A percentile compares a stretch with the other conserved stretches of the same genome.
phyloP scores from a whole-genome alignment of 2,797 vertebrate species.

The Thunnus albacares region DNA sequence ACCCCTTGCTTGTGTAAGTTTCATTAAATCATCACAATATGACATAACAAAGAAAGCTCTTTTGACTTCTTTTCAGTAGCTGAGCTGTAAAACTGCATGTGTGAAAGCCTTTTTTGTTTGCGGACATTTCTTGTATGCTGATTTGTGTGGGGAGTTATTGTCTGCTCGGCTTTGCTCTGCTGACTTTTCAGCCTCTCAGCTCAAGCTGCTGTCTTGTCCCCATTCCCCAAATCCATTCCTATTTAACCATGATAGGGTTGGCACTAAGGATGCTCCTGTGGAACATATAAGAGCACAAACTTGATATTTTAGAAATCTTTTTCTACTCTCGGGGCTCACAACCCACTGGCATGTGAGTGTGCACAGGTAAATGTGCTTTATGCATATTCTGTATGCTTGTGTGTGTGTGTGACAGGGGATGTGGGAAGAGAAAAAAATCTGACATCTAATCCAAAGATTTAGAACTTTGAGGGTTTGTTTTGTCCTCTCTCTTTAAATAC shows the following conservation, averaged over 20 bases:
- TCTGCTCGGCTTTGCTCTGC: constrained; percentile 52
- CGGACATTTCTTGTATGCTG: constrained; percentile 46
- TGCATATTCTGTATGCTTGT: not conserved
- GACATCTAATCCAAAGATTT: too few relatives aligned
- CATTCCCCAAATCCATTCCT: constrained; percentile 28
- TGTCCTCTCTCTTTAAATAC: not conserved
- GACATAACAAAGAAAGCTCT: constrained; percentile 44
- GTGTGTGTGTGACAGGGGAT: constrained; percentile 6
- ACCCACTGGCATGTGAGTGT: not conserved
- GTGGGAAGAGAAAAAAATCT: not conserved
- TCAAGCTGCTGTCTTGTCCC: constrained; percentile 44
- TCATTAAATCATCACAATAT: constrained; percentile 58
- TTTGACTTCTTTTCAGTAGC: constrained; percentile 19
- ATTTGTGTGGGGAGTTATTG: constrained; percentile 49
- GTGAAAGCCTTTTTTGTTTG: constrained; percentile 46
- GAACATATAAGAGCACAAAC: not conserved
- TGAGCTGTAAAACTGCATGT: constrained; percentile 40
- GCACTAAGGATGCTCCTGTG: constrained; percentile 45
- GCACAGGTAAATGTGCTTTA: constrained; percentile 6
- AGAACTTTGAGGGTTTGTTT: not conserved
- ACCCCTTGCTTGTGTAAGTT: constrained; percentile 37
- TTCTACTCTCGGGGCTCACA: not conserved
- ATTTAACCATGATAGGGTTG: constrained; percentile 35
- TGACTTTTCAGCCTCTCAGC: constrained; percentile 52
- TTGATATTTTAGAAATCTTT: constrained; percentile 13